These are phyloP conservation scores for Drosophila nigromelanica DNA, from an alignment of 1,140 invertebrate species.

Conservation along the genomic window DNA sequence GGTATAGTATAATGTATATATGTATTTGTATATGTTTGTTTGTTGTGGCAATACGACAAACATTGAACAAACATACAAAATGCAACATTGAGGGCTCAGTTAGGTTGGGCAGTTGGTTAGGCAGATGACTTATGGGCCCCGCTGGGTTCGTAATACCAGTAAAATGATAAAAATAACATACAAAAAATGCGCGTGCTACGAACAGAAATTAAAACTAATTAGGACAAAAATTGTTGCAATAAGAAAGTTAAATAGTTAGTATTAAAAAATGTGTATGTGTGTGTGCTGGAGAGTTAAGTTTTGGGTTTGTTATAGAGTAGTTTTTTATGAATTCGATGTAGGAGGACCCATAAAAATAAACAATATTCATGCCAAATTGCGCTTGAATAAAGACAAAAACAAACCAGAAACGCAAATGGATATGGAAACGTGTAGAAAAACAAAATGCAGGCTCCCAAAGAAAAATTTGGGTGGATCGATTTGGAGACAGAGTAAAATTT, in stretches of 20 bases:
- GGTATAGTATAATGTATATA: constrained; percentile 10
- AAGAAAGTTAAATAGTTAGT: constrained; percentile 31
- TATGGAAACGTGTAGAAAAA: constrained; percentile 13
- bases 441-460: constrained; percentile 18
- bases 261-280: constrained; percentile 6
- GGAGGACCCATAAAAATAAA: constrained; percentile 24
- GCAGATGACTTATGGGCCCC: no score
- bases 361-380: constrained; percentile 52
- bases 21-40: constrained; percentile 25
- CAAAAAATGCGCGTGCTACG: constrained; percentile 54
- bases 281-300: background rate
- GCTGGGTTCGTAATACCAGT: constrained; percentile 30
- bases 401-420: constrained; percentile 42
- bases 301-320: constrained; percentile 3
- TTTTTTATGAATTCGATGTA: constrained; percentile 2
- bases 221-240: constrained; percentile 22
- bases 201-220: constrained; percentile 39
- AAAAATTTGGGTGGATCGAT: background rate
- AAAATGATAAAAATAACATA: constrained; percentile 22
- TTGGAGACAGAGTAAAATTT: background rate
- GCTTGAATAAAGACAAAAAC: constrained; percentile 17
- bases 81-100: constrained; percentile 18
- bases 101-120: constrained; percentile 37
- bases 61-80: constrained; percentile 46
- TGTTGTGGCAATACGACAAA: constrained; percentile 37